Conservation (phyloP, 2,113 vertebrate species). For the Castor canadensis region DNA sequence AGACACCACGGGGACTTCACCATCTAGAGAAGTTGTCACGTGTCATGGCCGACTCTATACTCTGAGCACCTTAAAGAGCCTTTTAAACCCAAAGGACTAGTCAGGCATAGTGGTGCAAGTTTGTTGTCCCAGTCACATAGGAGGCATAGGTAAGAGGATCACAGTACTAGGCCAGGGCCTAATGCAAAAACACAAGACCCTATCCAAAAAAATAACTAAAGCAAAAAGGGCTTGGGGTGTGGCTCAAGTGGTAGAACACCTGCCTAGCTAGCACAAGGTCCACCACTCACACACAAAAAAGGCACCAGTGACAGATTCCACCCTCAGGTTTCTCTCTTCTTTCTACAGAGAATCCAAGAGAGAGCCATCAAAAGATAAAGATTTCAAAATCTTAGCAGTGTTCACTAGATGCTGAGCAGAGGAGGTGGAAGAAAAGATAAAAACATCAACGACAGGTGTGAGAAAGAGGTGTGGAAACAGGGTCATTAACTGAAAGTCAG, state of each 20-base stretch:
- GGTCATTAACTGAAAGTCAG: neutral
- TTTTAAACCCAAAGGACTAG: neutral
- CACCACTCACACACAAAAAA: too few relatives aligned
- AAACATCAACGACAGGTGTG: neutral
- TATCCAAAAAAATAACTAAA: too few relatives aligned
- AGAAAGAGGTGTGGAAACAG: neutral
- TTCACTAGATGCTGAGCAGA: neutral
- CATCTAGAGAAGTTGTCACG: neutral
- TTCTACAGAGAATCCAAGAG: conserved; percentile 1
- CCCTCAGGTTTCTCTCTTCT: neutral
- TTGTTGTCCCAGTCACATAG: too few relatives aligned
- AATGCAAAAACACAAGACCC: too few relatives aligned
- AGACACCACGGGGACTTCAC: too few relatives aligned
- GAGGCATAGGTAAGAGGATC: too few relatives aligned
- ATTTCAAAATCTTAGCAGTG: neutral
- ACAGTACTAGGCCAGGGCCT: too few relatives aligned
- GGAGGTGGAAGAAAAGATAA: neutral
- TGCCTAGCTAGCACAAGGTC: too few relatives aligned
- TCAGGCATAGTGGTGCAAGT: too few relatives aligned
- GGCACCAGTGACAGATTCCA: neutral
- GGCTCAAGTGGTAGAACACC: too few relatives aligned
- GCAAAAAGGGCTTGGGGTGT: too few relatives aligned
- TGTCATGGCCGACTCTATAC: neutral
- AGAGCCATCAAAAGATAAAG: neutral
- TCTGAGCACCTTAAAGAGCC: neutral